Conservation (phyloP, 2,888 invertebrate species). For the Ditylenchus weischeri region DNA sequence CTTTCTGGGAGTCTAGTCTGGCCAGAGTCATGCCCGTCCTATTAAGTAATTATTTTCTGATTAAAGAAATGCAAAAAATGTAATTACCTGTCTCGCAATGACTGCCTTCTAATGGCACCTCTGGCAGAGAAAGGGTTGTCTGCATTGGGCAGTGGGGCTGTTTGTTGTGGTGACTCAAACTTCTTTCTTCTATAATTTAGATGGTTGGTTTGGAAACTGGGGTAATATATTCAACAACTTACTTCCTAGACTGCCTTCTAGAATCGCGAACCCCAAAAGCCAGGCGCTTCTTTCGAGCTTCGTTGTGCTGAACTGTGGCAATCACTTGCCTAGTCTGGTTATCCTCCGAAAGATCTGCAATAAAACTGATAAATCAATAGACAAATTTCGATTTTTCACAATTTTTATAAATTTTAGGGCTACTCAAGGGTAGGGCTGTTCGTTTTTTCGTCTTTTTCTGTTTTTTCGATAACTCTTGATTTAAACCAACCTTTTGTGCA, state of each 20-base stretch:
- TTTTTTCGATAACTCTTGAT: too few species aligned
- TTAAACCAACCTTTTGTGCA: too few species aligned
- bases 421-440: too few species aligned
- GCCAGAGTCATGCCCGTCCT: conserved; percentile 54
- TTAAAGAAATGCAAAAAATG: too few species aligned
- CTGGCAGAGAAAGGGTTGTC: conserved; percentile 55
- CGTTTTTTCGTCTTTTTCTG: too few species aligned
- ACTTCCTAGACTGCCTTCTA: conserved; percentile 52
- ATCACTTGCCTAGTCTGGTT: conserved; percentile 52
- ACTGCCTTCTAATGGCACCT: conserved; percentile 57
- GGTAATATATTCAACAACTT: background rate
- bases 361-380: conserved; percentile 9
- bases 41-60: too few species aligned
- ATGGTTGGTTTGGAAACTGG: background rate
- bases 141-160: conserved; percentile 34
- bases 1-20: conserved; percentile 55
- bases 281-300: conserved; percentile 42
- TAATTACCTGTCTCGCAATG: conserved; percentile 46
- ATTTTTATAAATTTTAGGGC: too few species aligned
- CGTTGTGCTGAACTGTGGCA: conserved; percentile 47
- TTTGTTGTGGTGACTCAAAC: conserved; percentile 58
- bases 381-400: conserved; percentile 17
- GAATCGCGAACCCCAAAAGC: conserved; percentile 56
- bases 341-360: conserved; percentile 55
- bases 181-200: conserved; percentile 50